These are phyloP conservation scores for Artibeus lituratus DNA, from an alignment of 2,797 vertebrate genomes.

Conservation along the genomic window DNA sequence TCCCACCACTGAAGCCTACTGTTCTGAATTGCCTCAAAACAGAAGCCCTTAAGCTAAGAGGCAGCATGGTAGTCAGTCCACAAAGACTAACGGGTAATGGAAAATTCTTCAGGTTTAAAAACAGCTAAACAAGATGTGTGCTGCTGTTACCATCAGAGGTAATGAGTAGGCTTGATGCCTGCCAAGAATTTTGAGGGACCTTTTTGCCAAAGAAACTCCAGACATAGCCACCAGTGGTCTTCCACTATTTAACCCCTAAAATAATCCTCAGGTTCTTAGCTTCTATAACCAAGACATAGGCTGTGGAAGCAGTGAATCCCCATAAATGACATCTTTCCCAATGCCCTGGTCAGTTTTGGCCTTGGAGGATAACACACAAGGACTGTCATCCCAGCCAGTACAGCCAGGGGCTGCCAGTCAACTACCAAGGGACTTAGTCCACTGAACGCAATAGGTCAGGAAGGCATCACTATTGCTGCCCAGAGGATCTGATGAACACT, in stretches of 20 bases:
- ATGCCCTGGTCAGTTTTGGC: not conserved
- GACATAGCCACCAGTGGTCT: not conserved
- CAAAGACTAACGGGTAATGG: not conserved
- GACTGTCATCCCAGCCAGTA: not conserved
- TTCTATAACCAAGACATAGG: not conserved
- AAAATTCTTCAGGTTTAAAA: constrained; percentile 7
- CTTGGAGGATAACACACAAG: not conserved
- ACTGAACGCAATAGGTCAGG: not conserved
- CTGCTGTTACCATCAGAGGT: not conserved
- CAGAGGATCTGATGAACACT: not conserved
- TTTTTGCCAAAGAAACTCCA: not conserved
- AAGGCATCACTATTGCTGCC: not conserved
- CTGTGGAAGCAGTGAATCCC: not conserved
- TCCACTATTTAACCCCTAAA: not conserved
- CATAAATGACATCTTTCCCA: not conserved
- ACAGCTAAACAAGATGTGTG: not conserved
- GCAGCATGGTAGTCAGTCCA: not conserved
- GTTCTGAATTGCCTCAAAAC: not conserved
- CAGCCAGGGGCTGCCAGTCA: not conserved
- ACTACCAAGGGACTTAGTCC: not conserved
- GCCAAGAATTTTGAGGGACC: not conserved
- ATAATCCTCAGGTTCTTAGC: not conserved
- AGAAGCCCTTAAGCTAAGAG: constrained; percentile 25
- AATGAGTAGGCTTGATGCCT: not conserved
- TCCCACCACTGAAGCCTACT: not conserved